Percentiles rank a stretch among this genome's conserved stretches.
These are phyloP conservation scores for Myotis pilosus DNA, from an alignment of 2,797 vertebrate species.

Conservation along the genomic window DNA sequence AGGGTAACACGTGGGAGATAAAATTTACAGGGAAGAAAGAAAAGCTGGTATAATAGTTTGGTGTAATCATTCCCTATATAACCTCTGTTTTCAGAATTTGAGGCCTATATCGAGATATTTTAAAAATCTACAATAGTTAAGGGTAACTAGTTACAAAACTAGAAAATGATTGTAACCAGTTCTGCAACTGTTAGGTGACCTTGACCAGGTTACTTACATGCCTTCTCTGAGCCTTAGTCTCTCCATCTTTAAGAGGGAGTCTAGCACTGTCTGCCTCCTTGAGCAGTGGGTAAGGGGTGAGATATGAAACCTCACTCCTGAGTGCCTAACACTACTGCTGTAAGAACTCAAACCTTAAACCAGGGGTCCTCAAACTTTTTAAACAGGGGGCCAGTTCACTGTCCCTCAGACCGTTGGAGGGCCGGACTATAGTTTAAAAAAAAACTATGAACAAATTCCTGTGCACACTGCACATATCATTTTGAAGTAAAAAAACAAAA, in stretches of 20 bases:
- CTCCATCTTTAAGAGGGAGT: not conserved
- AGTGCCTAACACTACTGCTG: not conserved
- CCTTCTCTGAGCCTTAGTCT: not conserved
- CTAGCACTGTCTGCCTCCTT: not conserved
- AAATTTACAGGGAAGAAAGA: not conserved
- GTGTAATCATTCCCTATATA: not conserved
- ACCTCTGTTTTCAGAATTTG: not conserved
- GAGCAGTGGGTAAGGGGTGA: not conserved
- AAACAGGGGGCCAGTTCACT: too few relatives aligned
- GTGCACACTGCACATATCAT: too few relatives aligned
- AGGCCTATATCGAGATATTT: not conserved
- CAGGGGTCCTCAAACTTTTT: too few relatives aligned
- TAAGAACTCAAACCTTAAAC: not conserved
- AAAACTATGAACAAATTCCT: too few relatives aligned
- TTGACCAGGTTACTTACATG: not conserved
- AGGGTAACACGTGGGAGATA: not conserved
- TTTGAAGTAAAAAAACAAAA: too few relatives aligned
- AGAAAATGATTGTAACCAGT: conserved; percentile 14
- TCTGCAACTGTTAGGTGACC: not conserved
- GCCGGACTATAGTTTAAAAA: too few relatives aligned
- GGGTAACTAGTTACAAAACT: not conserved
- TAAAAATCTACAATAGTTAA: conserved; percentile 6
- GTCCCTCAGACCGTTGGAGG: too few relatives aligned
- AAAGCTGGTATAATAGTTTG: not conserved
- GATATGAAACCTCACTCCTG: not conserved